Evolutionary conservation across 2,888 invertebrate genomes (phyloP), one percentile per base, ranked within the genome.

Genomic region (Xestobium rufovillosum): DNA sequence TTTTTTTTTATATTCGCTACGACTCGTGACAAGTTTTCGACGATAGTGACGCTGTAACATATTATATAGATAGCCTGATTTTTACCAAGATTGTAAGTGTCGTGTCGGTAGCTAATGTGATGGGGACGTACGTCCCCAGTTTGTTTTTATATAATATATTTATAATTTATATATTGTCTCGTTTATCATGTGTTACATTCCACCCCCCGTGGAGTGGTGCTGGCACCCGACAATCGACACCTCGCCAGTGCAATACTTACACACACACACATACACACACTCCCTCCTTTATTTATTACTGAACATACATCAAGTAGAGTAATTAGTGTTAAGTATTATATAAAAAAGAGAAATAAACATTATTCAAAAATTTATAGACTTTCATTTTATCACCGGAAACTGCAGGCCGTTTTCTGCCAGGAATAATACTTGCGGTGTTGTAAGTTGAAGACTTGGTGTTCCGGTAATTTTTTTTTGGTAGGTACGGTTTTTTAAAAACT

Each of bases 131-230:
- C 50, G 49, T 49, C 56, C 56, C 60, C 57, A 55, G 51, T 54
- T 63, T 61, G 60, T 61, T 61, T 61, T 61, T 58, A 57, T 59
- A 58, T 59, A 54, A 50, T 54, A 52, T 60, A 61, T 64, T 63
- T 64, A 63, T 64, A 62, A 63, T 63, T 63, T 65, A 62, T 63
- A 62, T 60, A 60, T 57, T 55, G 57, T 59, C 58, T 57, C 58
- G 59, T 60, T 61, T 61, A n/a, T 59, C 55, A 53, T 56, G 55
- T 56, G 51, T 55, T 42, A 58, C 58, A 58, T 59, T 58, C 59
- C 59, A 57, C 58, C 38, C 45, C 39, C 47, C 55, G 63, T 62
- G 63, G 63, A 55, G 63, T 62, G 59, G 60, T 59, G 55, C 60
- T 59, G 59, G 60, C 56, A 55, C 56, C 52, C 49, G 61, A 62